Evolutionary conservation across 1,140 invertebrate species (phyloP).

Genomic region (Vanessa atalanta): DNA sequence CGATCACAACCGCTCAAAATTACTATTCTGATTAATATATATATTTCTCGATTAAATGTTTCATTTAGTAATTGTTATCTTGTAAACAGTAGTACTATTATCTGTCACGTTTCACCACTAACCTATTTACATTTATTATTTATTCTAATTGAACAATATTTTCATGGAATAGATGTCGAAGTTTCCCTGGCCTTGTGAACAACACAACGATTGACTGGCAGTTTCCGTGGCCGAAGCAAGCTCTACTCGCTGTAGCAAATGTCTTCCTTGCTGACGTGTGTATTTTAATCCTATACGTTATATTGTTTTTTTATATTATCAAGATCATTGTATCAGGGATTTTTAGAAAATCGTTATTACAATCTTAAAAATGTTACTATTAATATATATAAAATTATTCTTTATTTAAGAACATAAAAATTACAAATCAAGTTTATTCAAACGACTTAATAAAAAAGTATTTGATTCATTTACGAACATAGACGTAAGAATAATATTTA

Average conservation of each 20-base stretch:
- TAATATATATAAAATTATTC: no score
- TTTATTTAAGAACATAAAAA: background rate
- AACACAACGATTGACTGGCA: conserved; percentile 97
- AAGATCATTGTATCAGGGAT: no score
- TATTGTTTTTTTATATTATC: no score
- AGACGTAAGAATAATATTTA: no score
- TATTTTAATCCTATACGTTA: background rate
- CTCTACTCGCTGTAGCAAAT: conserved; percentile 91
- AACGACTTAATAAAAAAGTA: background rate
- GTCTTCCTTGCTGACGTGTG: conserved; percentile 87
- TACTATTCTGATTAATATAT: no score
- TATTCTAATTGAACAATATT: background rate
- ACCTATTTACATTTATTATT: background rate
- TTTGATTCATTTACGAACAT: background rate
- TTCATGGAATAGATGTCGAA: conserved; percentile 84
- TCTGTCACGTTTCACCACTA: no score
- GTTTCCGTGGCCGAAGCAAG: conserved; percentile 94
- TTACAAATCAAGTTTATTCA: background rate
- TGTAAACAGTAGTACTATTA: no score
- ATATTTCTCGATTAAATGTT: no score
- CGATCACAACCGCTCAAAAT: no score
- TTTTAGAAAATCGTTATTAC: no score
- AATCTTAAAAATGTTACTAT: background rate
- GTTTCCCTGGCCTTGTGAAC: conserved; percentile 95
- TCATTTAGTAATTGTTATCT: no score